A percentile compares a stretch with the other conserved stretches of the same genome.
Conservation (phyloP, 2,797 vertebrate genomes). For the Diglossa cyanea region DNA sequence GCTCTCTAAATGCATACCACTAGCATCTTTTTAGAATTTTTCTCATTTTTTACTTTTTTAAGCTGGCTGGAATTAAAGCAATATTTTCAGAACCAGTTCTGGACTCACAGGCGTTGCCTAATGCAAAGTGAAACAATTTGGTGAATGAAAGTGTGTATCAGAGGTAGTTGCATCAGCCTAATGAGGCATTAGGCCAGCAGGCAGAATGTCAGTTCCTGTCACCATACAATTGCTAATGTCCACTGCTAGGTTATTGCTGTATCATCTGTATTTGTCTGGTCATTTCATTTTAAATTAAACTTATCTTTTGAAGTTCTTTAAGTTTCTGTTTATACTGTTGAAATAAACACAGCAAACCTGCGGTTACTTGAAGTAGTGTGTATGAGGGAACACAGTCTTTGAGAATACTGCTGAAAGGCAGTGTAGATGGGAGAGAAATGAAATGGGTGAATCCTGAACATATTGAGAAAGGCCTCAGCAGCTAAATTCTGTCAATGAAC, state of each 20-base stretch:
- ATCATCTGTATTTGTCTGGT: neutral
- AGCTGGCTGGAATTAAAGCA: neutral
- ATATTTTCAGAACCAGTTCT: neutral
- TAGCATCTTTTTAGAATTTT: accelerated
- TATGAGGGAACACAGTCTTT: neutral
- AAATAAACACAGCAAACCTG: neutral
- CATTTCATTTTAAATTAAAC: neutral
- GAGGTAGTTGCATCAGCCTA: neutral
- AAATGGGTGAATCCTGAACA: neutral
- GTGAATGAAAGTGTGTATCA: neutral
- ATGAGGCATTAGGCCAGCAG: neutral
- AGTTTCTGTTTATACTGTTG: neutral
- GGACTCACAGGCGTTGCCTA: neutral
- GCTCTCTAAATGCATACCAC: neutral
- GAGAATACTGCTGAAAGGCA: neutral
- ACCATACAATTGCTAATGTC: neutral
- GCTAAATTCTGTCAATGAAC: neutral
- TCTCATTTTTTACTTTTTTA: neutral
- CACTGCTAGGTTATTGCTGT: neutral
- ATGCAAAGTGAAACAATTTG: neutral
- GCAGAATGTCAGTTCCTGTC: neutral
- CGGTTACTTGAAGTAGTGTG: neutral
- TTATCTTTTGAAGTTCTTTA: neutral
- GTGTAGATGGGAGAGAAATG: neutral
- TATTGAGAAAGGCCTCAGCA: neutral